phyloP scores from a whole-genome alignment of 2,888 invertebrate species.

The Pegoplata infirma region DNA sequence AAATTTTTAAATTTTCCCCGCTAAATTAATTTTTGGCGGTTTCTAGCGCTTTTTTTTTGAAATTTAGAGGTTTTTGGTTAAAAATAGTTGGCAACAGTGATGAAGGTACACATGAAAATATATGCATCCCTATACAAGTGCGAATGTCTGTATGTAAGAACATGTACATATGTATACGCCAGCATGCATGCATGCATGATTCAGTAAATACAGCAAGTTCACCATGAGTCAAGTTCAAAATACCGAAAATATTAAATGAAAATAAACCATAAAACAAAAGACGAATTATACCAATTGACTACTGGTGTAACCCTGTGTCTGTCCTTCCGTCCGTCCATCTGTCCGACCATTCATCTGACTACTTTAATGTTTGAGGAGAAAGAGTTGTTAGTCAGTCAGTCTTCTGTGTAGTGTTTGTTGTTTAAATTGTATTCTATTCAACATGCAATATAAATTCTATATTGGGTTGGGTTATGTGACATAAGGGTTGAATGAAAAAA shows the following conservation, averaged over 20 bases:
- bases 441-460: background rate
- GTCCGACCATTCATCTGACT: conserved; percentile 16
- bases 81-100: no score
- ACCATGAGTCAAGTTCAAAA: conserved; percentile 60
- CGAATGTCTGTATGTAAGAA: conserved; percentile 6
- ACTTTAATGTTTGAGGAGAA: conserved; percentile 12
- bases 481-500: conserved; percentile 49
- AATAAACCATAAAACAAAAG: conserved; percentile 60
- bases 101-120: no score
- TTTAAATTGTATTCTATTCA: background rate
- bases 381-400: conserved; percentile 23
- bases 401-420: conserved; percentile 11
- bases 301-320: conserved; percentile 47
- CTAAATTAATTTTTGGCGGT: no score
- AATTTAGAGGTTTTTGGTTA: no score
- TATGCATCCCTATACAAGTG: no score
- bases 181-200: conserved; percentile 34
- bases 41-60: no score
- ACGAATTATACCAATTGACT: conserved; percentile 62
- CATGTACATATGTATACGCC: conserved; percentile 5
- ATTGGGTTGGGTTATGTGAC: background rate
- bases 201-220: conserved; percentile 49
- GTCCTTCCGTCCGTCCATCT: conserved; percentile 7
- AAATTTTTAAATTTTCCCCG: no score
- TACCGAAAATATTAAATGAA: conserved; percentile 58